These are phyloP conservation scores for Zelleria hepariella DNA, from an alignment of 2,888 invertebrate species.

Conservation along the genomic window DNA sequence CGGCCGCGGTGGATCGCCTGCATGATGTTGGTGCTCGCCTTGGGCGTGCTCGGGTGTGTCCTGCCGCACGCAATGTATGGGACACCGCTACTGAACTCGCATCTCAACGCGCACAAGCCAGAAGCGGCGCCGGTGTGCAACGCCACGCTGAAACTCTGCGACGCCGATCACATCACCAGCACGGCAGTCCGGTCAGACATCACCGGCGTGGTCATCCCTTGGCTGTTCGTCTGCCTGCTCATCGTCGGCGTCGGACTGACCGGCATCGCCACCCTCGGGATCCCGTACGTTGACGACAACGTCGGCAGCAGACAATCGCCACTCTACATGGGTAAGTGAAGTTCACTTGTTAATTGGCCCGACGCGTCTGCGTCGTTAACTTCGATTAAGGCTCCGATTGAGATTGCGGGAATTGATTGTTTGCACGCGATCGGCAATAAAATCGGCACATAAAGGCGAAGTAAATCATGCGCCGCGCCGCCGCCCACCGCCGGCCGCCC, in stretches of 20 bases:
- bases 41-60: slow-evolving; percentile 88
- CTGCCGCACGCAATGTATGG: slow-evolving; percentile 91
- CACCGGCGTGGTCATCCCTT: slow-evolving; percentile 85
- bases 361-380: background rate
- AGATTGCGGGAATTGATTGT: slow-evolving; percentile 16
- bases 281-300: slow-evolving; percentile 95
- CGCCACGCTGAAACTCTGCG: slow-evolving; percentile 51
- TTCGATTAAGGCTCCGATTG: background rate
- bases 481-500: slow-evolving; percentile 6
- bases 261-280: slow-evolving; percentile 91
- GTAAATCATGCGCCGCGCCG: slow-evolving; percentile 28
- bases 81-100: slow-evolving; percentile 74
- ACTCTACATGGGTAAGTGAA: slow-evolving; percentile 87
- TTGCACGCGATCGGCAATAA: slow-evolving; percentile 22
- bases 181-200: slow-evolving; percentile 81
- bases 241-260: slow-evolving; percentile 95
- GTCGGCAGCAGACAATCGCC: slow-evolving; percentile 93
- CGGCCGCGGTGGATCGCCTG: slow-evolving; percentile 94
- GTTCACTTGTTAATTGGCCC: slow-evolving; percentile 10
- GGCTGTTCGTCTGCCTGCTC: slow-evolving; percentile 89
- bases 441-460: slow-evolving; percentile 29
- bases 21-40: slow-evolving; percentile 91
- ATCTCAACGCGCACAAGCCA: slow-evolving; percentile 42
- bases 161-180: slow-evolving; percentile 74
- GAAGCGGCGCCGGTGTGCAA: slow-evolving; percentile 53